Conservation (phyloP, 2,113 vertebrate species). For the Xenus cinereus region DNA sequence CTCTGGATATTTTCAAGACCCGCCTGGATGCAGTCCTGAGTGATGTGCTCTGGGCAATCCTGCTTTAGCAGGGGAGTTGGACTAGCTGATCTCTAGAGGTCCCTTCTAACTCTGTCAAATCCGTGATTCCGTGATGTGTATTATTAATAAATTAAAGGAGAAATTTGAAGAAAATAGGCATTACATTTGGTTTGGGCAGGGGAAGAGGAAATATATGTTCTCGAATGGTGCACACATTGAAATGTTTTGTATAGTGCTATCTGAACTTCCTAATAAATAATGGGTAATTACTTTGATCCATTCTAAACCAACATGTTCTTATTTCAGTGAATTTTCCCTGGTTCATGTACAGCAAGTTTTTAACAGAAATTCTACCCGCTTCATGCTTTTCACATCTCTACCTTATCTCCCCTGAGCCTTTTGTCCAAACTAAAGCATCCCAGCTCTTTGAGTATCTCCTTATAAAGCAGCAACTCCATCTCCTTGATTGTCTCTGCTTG, state of each 20-base stretch:
- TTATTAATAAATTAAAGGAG: background rate
- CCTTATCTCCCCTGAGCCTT: background rate
- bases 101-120: too few species aligned
- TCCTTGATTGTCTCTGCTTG: background rate
- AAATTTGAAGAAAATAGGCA: background rate
- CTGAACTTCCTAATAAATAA: background rate
- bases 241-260: background rate
- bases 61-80: too few species aligned
- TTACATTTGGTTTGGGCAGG: background rate
- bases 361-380: background rate
- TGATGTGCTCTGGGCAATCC: too few species aligned
- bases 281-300: background rate
- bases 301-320: background rate
- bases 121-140: too few species aligned
- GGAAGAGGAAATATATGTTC: background rate
- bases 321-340: background rate
- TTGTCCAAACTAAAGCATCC: background rate
- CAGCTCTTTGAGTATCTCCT: background rate
- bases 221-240: background rate
- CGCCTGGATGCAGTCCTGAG: too few species aligned
- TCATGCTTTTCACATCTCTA: background rate
- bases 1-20: too few species aligned
- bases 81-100: too few species aligned
- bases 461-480: background rate
- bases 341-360: background rate